phyloP scores from a whole-genome alignment of 1,140 invertebrate genomes.

The Orchestia grillus region DNA sequence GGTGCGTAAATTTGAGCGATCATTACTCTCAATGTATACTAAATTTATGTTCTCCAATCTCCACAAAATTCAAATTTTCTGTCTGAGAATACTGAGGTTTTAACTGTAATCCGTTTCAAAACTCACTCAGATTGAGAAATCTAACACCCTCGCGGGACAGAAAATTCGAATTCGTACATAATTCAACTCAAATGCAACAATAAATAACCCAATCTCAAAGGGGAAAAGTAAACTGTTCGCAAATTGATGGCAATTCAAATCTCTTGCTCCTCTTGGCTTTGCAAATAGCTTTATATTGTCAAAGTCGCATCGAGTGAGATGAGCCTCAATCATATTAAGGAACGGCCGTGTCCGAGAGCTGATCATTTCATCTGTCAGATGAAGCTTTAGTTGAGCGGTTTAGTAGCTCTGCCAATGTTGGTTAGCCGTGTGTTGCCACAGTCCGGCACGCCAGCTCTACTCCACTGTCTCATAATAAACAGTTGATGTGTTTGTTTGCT shows the following conservation, averaged over 20 bases:
- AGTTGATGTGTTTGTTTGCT: conserved; percentile 46
- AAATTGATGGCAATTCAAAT: not conserved
- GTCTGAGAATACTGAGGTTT: not conserved
- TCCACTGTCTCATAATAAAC: conserved; percentile 54
- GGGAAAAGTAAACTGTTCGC: not conserved
- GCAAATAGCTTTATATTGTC: not conserved
- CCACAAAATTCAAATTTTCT: not conserved
- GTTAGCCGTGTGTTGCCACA: conserved; percentile 35
- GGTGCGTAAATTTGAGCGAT: no score
- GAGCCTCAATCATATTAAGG: conserved; percentile 1
- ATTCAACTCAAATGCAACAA: not conserved
- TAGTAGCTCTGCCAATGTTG: conserved; percentile 29
- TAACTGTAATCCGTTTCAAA: not conserved
- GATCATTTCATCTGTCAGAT: conserved; percentile 50
- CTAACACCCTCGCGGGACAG: not conserved
- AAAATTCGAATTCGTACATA: not conserved
- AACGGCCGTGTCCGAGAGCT: conserved; percentile 7
- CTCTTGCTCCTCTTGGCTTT: not conserved
- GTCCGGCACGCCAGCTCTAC: not conserved
- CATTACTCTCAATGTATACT: no score
- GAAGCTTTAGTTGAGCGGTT: conserved; percentile 42
- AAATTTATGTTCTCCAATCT: not conserved
- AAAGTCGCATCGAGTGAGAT: not conserved
- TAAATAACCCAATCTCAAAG: not conserved
- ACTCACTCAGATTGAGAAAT: not conserved